Evolutionary conservation across 1,140 invertebrate genomes (phyloP), one percentile per base, ranked within the genome.

Genomic region (Pararge aegeria): DNA sequence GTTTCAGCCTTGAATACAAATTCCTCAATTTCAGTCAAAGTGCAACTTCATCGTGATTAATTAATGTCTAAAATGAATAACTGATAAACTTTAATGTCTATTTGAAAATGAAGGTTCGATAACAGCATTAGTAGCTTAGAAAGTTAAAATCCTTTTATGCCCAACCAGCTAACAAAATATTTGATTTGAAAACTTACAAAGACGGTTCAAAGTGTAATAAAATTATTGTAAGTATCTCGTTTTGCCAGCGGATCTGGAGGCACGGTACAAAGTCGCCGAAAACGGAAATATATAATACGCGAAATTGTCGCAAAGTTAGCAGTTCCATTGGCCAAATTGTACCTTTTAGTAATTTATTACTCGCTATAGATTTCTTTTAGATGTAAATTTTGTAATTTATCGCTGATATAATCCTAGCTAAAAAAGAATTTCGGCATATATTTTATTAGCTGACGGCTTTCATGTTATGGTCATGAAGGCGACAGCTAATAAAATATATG

Each of bases 341-440:
- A 59, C 46, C 52, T 67, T 62, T 58, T 53, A 46, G 59, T 71
- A 65, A 70, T 71, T 71, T 70, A 71, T 70, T 66, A 59, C 50
- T 13, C 18, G 49, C 57, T 62, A 55, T 54, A 65, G 59, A 70
- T 72, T 75, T 67, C 59, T 64, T 75, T 66, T 48, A 55, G 48
- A 61, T 66, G 64, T 66, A 70, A 68, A 66, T 46, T 46, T 46
- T 42, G 38, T 19, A 42, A 42, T 70, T 69, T 65, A 40, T 16
- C 34, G 40, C 24, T 18, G 15, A 46, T 38, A 38, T 52, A 38
- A 38, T 46, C 18, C 42, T 46, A 46, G 18, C 42, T 46, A 9
- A 46, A 46, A 42, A 46, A 46, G 5, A 46, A 46, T 46, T 46
- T 9, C 10, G 9, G 4, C 16, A 10, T 46, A n/a, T 0, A 6